Evolutionary conservation across 2,113 vertebrate genomes (phyloP).

Genomic region (Tricholaema leucomelas): DNA sequence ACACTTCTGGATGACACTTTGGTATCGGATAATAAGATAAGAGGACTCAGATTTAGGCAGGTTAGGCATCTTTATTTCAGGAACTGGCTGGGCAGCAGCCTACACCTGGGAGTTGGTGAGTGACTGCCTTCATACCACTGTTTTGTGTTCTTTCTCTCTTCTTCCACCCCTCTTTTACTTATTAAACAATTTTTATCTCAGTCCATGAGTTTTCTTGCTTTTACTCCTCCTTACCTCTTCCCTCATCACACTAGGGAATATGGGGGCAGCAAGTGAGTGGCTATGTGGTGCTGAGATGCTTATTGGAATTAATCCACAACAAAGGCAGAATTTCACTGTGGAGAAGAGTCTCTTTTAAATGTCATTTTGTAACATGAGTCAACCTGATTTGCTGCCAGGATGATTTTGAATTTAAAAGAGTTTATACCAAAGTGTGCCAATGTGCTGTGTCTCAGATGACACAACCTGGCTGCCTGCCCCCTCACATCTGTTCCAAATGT

Average conservation of each 20-base stretch:
- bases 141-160: background rate
- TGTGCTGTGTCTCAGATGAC: background rate
- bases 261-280: accelerated
- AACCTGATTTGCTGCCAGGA: background rate
- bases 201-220: background rate
- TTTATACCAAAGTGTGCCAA: conserved; percentile 3
- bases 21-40: background rate
- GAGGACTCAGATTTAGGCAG: background rate
- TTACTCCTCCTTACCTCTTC: background rate
- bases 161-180: background rate
- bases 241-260: accelerated
- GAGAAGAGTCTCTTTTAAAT: background rate
- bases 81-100: background rate
- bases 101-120: background rate
- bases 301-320: background rate
- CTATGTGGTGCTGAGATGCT: background rate
- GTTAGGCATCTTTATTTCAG: background rate
- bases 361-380: background rate
- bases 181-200: background rate
- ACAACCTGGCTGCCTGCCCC: conserved; percentile 3
- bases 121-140: background rate
- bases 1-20: background rate
- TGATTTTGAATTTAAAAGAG: conserved; percentile 3
- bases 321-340: background rate
- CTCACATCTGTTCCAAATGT: conserved; percentile 37